phyloP scores from a whole-genome alignment of 2,888 invertebrate species.

The Conomelus anceps region DNA sequence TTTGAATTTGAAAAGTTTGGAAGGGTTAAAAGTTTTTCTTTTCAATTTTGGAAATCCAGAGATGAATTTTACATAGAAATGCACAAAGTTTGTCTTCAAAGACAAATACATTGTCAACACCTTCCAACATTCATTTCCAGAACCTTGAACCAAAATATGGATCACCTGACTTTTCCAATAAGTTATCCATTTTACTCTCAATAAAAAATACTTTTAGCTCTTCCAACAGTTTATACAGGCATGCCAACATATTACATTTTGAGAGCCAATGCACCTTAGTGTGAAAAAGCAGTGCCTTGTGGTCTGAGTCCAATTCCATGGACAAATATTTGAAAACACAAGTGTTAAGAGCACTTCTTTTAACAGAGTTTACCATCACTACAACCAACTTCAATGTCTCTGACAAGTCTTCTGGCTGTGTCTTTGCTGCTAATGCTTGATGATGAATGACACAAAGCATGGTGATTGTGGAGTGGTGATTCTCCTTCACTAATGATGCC shows the following conservation, averaged over 20 bases:
- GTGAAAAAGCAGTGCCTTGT: neutral
- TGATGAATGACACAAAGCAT: constrained; percentile 24
- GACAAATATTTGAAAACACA: constrained; percentile 13
- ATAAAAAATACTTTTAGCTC: neutral
- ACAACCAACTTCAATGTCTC: constrained; percentile 14
- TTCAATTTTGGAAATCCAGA: constrained; percentile 19
- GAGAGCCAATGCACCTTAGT: neutral
- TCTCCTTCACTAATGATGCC: constrained; percentile 24
- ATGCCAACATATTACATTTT: neutral
- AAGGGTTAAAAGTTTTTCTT: constrained; percentile 17
- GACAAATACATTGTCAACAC: constrained; percentile 20
- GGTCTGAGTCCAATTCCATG: neutral
- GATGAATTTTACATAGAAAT: constrained; percentile 21
- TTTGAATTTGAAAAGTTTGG: no score
- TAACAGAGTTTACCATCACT: constrained; percentile 16
- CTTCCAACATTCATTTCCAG: constrained; percentile 11
- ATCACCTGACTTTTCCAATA: constrained; percentile 14
- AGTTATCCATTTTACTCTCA: constrained; percentile 19
- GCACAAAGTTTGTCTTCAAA: constrained; percentile 19
- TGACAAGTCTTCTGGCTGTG: constrained; percentile 19
- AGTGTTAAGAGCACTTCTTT: constrained; percentile 22
- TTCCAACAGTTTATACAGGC: neutral
- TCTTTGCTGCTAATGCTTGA: constrained; percentile 24
- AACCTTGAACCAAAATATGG: constrained; percentile 20
- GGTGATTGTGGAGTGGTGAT: constrained; percentile 19